Evolutionary conservation across 2,888 invertebrate species (phyloP).

Genomic region (Polydrusus cervinus): DNA sequence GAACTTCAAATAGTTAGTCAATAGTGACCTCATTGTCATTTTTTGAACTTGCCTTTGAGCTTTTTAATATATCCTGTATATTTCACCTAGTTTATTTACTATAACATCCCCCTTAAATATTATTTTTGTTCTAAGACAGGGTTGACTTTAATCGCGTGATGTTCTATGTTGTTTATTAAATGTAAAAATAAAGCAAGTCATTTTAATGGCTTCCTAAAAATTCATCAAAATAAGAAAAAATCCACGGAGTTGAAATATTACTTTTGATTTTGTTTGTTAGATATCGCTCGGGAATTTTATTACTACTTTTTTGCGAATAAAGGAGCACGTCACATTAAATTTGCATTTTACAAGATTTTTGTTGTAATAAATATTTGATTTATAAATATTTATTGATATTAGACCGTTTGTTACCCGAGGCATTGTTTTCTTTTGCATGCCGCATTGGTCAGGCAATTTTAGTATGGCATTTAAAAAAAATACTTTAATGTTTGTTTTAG

Average conservation of each 20-base stretch:
- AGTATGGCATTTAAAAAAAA: background rate
- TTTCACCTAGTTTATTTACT: too few species aligned
- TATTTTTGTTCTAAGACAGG: conserved; percentile 29
- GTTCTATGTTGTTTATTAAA: conserved; percentile 37
- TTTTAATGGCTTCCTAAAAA: conserved; percentile 34
- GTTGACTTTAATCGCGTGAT: conserved; percentile 38
- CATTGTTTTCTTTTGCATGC: background rate
- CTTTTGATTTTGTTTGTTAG: conserved; percentile 17
- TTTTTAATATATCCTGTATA: too few species aligned
- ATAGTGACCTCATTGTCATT: too few species aligned
- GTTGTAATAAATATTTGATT: conserved; percentile 4
- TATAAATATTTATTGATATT: conserved; percentile 20
- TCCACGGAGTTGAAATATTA: conserved; percentile 21
- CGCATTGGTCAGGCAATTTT: background rate
- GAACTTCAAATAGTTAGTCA: too few species aligned
- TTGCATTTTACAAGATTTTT: conserved; percentile 23
- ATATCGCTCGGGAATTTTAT: conserved; percentile 14
- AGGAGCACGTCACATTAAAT: conserved; percentile 16
- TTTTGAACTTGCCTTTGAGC: too few species aligned
- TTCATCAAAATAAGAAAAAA: conserved; percentile 23
- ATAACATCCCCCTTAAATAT: conserved; percentile 20
- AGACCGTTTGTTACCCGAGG: background rate
- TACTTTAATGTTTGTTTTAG: too few species aligned
- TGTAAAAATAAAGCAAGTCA: conserved; percentile 40
- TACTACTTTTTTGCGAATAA: conserved; percentile 17